Conservation (phyloP, 2,113 vertebrate genomes). For the Porphyrio hochstetteri region DNA sequence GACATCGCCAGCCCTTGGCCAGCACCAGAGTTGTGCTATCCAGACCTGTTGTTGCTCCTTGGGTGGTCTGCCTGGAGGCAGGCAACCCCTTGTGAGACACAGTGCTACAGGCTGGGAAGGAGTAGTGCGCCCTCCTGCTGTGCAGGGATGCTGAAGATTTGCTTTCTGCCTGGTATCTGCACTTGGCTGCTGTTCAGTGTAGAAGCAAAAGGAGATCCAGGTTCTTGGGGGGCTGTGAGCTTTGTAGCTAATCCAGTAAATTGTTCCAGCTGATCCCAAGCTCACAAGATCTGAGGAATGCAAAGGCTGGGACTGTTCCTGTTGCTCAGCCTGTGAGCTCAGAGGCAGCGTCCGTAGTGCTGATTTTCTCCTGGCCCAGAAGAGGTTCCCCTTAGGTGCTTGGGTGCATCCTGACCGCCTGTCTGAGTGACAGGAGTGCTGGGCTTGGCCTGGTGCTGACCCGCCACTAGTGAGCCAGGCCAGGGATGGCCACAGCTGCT, state of each 20-base stretch:
- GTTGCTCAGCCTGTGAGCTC: neutral
- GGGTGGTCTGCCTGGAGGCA: neutral
- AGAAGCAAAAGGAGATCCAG: neutral
- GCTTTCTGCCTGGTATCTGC: neutral
- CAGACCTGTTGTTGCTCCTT: rapidly evolving
- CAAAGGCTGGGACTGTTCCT: neutral
- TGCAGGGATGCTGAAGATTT: neutral
- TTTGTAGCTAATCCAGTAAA: neutral
- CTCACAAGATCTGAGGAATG: neutral
- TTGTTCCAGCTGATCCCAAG: neutral
- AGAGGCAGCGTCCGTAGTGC: neutral
- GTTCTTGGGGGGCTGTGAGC: neutral
- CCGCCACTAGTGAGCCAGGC: rapidly evolving
- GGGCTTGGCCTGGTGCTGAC: neutral
- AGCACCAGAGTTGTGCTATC: rapidly evolving
- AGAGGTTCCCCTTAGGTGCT: neutral
- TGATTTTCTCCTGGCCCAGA: neutral
- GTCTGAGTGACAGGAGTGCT: rapidly evolving
- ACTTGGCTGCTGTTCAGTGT: neutral
- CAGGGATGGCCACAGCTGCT: rapidly evolving
- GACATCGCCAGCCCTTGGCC: rapidly evolving
- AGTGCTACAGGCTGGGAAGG: neutral
- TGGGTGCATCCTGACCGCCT: neutral
- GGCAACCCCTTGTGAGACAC: neutral
- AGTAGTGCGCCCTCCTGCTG: neutral